Base-by-base conservation (phyloP, 2,797 vertebrate genomes). In the Loriculus beryllinus region DNA sequence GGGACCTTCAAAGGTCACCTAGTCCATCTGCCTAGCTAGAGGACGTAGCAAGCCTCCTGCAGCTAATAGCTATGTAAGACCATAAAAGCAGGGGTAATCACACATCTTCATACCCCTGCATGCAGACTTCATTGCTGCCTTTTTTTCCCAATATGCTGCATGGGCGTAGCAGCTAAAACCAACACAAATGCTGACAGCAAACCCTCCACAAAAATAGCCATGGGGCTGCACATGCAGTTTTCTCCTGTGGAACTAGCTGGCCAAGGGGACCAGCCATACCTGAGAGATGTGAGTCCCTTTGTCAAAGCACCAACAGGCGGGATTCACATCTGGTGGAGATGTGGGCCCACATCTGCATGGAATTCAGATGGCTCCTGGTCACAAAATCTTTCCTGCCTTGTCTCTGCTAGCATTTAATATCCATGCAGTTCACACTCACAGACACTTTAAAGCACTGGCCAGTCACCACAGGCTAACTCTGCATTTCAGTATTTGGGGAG, bases 351-450 rank as follows among this genome's bases (percentile, higher is more conserved):
- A 47, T 22, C 75, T 86, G 69, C 81, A 62, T 64, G 57, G 60
- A 96, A 92, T 94, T 82, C 25, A 82, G 71, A 88, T 80, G 40
- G 37, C 51, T 95, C 21, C 47, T 29, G 12, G 72, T 92, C 0
- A 0, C 48, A 45, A 77, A 88, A 64, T 56, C 64, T 74, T 67
- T 49, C 83, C 71, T 15, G 1, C 31, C 22, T 62, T 33, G 48
- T 92, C 56, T 82, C 45, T 71, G 52, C 39, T 85, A 92, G n/a
- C 52, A 18, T 88, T 90, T 88, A 52, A 37, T 92, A n/a, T 84
- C 75, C 33, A 57, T 37, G n/a, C 35, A 26, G 78, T 60, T 87
- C 81, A 48, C 54, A 52, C n/a, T 56, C 45, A 40, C 65, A 63
- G 78, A 43, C 29, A 17, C 37, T 49, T 74, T 21, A 51, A 87